Evolutionary conservation across 2,888 invertebrate species (phyloP).

Genomic region (Fissipunctia ypsillon): DNA sequence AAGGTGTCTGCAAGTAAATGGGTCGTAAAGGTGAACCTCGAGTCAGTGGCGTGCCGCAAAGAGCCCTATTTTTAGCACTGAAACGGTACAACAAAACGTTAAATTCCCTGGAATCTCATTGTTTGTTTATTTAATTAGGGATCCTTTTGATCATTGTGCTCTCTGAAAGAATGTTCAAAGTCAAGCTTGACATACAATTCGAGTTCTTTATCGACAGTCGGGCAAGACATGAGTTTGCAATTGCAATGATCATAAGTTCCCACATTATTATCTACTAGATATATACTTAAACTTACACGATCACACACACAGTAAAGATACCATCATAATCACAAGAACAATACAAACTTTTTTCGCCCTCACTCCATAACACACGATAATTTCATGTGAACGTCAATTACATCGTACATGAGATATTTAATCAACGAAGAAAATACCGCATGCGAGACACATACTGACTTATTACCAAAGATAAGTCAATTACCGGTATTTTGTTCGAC

Average conservation of each 20-base stretch:
- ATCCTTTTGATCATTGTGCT: slow-evolving; percentile 48
- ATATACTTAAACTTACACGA: slow-evolving; percentile 23
- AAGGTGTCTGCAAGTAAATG: slow-evolving; percentile 53
- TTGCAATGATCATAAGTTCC: slow-evolving; percentile 4
- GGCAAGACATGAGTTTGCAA: not conserved
- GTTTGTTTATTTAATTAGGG: slow-evolving; percentile 48
- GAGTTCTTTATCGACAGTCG: slow-evolving; percentile 4
- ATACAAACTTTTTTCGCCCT: slow-evolving; percentile 37
- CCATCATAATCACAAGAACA: slow-evolving; percentile 32
- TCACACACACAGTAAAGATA: slow-evolving; percentile 22
- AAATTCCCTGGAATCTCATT: slow-evolving; percentile 24
- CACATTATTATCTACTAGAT: slow-evolving; percentile 28
- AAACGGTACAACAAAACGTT: not conserved
- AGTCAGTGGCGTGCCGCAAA: slow-evolving; percentile 28
- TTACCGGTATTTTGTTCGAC: slow-evolving; percentile 55
- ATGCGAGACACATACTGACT: slow-evolving; percentile 14
- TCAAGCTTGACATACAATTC: slow-evolving; percentile 11
- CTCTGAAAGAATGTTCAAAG: slow-evolving; percentile 11
- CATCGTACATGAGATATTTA: slow-evolving; percentile 30
- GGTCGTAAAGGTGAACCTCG: slow-evolving; percentile 45
- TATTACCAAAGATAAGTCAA: slow-evolving; percentile 54
- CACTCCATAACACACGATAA: slow-evolving; percentile 35
- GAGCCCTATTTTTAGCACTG: slow-evolving; percentile 46
- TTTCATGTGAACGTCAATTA: slow-evolving; percentile 18
- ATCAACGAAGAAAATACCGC: slow-evolving; percentile 36